Percentiles rank a stretch among this genome's conserved stretches.
Evolutionary conservation across 2,797 vertebrate genomes (phyloP).

Genomic region (Chrysocyon brachyurus): DNA sequence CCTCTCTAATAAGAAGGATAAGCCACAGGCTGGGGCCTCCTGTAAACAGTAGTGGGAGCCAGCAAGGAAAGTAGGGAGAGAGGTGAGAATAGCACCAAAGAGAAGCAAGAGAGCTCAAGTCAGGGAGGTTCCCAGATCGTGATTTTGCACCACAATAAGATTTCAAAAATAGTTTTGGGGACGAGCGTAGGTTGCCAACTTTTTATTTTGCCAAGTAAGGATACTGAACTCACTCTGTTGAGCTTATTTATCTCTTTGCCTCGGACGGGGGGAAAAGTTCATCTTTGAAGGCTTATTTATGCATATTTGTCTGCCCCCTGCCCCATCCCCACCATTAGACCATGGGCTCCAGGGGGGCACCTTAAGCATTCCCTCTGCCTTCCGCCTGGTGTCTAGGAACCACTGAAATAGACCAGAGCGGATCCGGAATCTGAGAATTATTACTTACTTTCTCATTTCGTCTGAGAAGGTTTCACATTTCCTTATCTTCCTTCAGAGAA

Average conservation of each 20-base stretch:
- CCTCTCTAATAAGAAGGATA: slow-evolving; percentile 42
- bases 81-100: neutral
- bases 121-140: neutral
- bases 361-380: neutral
- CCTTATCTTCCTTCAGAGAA: slow-evolving; percentile 56
- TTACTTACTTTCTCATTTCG: slow-evolving; percentile 5
- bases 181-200: neutral
- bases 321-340: too few species aligned
- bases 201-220: slow-evolving; percentile 39
- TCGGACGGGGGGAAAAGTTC: neutral
- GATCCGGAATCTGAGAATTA: neutral
- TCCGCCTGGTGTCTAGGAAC: neutral
- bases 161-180: slow-evolving; percentile 40
- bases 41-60: neutral
- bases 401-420: neutral
- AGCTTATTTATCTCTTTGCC: neutral
- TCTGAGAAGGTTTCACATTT: slow-evolving; percentile 12
- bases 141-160: neutral
- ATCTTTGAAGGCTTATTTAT: neutral
- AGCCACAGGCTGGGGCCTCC: neutral
- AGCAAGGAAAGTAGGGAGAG: neutral
- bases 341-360: neutral
- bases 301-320: too few species aligned
- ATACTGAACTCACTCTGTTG: neutral
- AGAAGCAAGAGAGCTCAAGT: neutral